Conservation (phyloP, 1,140 invertebrate genomes). For the Palaemon carinicauda region DNA sequence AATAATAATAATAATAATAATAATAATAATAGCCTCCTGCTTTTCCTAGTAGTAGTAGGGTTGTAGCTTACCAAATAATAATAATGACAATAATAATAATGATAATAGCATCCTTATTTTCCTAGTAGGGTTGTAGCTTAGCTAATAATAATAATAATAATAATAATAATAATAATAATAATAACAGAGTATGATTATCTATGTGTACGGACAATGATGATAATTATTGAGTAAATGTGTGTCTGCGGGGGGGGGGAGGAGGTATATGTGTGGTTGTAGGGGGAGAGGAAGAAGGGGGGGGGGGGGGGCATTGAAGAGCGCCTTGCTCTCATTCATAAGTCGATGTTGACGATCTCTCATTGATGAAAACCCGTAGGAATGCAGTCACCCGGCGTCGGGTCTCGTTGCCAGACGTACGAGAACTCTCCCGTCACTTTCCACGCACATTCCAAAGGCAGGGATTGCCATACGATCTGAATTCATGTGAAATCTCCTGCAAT, state of each 20-base stretch:
- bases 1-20: no score
- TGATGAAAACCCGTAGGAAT: constrained; percentile 2
- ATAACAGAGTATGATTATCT: not conserved
- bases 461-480: not conserved
- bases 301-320: not conserved
- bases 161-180: no score
- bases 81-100: no score
- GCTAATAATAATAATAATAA: no score
- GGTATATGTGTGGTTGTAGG: not conserved
- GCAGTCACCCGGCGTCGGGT: not conserved
- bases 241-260: not conserved
- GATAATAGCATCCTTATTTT: no score
- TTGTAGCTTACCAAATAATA: no score
- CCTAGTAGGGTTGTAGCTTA: no score
- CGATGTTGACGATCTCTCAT: not conserved
- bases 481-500: not conserved
- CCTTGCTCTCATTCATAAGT: not conserved
- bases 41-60: no score
- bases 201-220: no score
- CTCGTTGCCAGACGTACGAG: not conserved
- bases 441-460: not conserved
- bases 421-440: not conserved
- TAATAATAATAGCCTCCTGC: no score
- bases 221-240: not conserved
- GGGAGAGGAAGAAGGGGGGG: not conserved